These are phyloP conservation scores for Zingel zingel DNA, from an alignment of 2,113 vertebrate species.

Conservation along the genomic window DNA sequence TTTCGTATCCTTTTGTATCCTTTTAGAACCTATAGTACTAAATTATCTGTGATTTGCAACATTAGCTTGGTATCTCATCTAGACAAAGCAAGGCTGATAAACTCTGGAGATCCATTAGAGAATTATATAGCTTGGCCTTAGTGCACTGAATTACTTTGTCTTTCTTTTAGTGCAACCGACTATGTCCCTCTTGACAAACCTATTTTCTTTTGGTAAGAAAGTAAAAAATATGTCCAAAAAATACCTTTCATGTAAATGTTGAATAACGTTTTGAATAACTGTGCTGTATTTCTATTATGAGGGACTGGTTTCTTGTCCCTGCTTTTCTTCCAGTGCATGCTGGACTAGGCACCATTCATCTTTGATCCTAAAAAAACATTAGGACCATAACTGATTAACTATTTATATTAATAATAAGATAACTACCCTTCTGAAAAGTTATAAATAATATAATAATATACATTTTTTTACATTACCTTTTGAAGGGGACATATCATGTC, in stretches of 20 bases:
- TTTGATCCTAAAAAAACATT: neutral
- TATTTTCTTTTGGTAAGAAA: neutral
- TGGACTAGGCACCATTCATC: neutral
- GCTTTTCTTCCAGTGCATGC: neutral
- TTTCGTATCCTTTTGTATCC: constrained; percentile 21
- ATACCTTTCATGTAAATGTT: neutral
- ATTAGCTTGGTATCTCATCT: constrained; percentile 63
- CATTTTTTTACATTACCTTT: neutral
- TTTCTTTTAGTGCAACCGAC: constrained; percentile 17
- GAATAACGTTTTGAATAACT: neutral
- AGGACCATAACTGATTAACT: neutral
- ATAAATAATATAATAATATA: no score
- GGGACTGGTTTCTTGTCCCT: neutral
- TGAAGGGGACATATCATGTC: no score
- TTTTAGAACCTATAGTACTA: constrained; percentile 37
- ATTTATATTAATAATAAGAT: neutral
- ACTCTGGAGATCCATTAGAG: constrained; percentile 58
- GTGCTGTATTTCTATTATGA: neutral
- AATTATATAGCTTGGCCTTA: constrained; percentile 59
- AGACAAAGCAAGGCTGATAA: constrained; percentile 61
- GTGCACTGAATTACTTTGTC: constrained; percentile 21
- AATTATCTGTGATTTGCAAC: constrained; percentile 64
- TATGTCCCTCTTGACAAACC: neutral
- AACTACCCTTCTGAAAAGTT: no score
- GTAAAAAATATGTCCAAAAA: neutral